These are phyloP conservation scores for Chelonia mydas DNA, from an alignment of 2,797 vertebrate genomes.

Conservation along the genomic window DNA sequence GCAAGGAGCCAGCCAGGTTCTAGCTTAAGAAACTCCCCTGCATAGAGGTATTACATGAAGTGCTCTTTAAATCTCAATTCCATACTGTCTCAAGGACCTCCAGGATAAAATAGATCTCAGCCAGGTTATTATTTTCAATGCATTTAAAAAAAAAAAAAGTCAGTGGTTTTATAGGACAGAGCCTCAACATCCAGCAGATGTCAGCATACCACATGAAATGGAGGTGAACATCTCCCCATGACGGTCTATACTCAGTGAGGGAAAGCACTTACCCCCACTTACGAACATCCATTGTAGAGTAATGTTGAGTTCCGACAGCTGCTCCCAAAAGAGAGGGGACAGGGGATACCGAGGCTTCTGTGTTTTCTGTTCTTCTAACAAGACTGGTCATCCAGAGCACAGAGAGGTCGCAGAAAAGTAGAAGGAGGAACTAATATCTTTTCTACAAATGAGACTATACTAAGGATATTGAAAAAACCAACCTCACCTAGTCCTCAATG, in stretches of 20 bases:
- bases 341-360: neutral
- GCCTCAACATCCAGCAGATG: neutral
- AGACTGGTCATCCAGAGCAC: neutral
- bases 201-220: neutral
- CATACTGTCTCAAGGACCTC: neutral
- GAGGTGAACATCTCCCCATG: neutral
- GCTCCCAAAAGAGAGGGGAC: neutral
- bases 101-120: neutral
- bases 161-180: neutral
- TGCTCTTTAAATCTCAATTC: neutral
- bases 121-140: neutral
- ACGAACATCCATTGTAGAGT: neutral
- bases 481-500: neutral
- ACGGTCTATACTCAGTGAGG: neutral
- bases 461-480: neutral
- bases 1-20: neutral
- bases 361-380: neutral
- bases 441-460: neutral
- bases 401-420: neutral
- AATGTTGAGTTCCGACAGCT: neutral
- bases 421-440: neutral
- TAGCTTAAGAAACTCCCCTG: neutral
- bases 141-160: neutral
- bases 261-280: neutral
- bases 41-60: neutral